These are phyloP conservation scores for Cremastinae sp. DNA, from an alignment of 2,888 invertebrate species.

Conservation along the genomic window DNA sequence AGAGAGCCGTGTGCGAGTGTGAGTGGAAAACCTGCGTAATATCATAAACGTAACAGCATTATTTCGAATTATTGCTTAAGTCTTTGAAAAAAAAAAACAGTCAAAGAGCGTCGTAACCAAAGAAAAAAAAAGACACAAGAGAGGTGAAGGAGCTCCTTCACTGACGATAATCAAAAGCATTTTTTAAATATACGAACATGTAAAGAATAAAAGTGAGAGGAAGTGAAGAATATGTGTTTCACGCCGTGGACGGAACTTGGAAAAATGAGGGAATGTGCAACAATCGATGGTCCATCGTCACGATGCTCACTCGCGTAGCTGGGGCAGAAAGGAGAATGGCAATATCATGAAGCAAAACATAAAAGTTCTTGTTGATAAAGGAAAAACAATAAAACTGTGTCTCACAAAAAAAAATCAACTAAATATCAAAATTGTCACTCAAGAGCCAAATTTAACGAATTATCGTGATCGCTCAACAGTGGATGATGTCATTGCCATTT, in stretches of 20 bases:
- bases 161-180: constrained; percentile 63
- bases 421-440: too few species aligned
- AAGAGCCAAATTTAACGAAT: too few species aligned
- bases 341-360: too few species aligned
- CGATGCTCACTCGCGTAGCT: too few species aligned
- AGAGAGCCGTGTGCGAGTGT: too few species aligned
- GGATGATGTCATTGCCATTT: background rate
- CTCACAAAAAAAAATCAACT: too few species aligned
- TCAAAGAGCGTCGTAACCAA: constrained; percentile 41
- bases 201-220: constrained; percentile 1
- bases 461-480: too few species aligned
- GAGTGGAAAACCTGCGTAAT: constrained; percentile 45
- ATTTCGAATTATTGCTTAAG: constrained; percentile 6
- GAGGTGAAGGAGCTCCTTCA: constrained; percentile 37
- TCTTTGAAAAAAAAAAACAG: constrained; percentile 25
- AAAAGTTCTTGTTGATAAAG: too few species aligned
- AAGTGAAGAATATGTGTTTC: background rate
- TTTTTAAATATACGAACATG: constrained; percentile 44
- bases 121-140: constrained; percentile 24
- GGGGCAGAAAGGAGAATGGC: too few species aligned
- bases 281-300: too few species aligned
- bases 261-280: too few species aligned
- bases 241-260: constrained; percentile 30
- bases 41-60: constrained; percentile 17
- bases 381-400: too few species aligned